These are phyloP conservation scores for Cololabis saira DNA, from an alignment of 2,113 vertebrate species.

Conservation along the genomic window DNA sequence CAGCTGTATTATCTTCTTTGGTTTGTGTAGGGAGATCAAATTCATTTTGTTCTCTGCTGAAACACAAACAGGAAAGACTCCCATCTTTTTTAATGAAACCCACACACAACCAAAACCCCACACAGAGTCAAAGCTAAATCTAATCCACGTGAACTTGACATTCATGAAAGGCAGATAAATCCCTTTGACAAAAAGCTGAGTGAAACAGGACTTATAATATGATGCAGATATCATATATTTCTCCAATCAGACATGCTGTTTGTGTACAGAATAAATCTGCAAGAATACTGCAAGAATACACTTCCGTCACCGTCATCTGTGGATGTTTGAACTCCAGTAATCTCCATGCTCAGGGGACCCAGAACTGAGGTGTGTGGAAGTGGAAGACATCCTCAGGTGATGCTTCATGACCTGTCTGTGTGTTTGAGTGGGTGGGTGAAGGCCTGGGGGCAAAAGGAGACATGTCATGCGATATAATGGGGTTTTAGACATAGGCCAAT, in stretches of 20 bases:
- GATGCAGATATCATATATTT: not conserved
- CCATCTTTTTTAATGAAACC: too few species aligned
- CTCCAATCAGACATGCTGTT: not conserved
- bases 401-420: conserved; percentile 16
- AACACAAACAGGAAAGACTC: too few species aligned
- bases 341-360: conserved; percentile 22
- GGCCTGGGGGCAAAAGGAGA: not conserved
- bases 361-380: conserved; percentile 12
- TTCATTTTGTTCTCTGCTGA: too few species aligned
- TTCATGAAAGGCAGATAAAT: too few species aligned
- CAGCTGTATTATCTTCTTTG: too few species aligned
- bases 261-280: not conserved
- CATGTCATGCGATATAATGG: not conserved
- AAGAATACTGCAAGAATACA: not conserved
- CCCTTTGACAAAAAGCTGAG: too few species aligned
- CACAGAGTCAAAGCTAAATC: too few species aligned
- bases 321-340: conserved; percentile 23
- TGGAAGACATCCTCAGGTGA: conserved; percentile 36
- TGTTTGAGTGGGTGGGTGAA: conserved; percentile 21
- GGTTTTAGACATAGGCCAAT: not conserved
- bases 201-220: too few species aligned
- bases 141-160: too few species aligned
- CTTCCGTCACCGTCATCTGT: not conserved
- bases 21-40: too few species aligned
- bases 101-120: too few species aligned